A percentile compares a stretch with the other conserved stretches of the same genome.
Evolutionary conservation across 1,140 invertebrate genomes (phyloP).

Genomic region (Dinothrombium tinctorium): DNA sequence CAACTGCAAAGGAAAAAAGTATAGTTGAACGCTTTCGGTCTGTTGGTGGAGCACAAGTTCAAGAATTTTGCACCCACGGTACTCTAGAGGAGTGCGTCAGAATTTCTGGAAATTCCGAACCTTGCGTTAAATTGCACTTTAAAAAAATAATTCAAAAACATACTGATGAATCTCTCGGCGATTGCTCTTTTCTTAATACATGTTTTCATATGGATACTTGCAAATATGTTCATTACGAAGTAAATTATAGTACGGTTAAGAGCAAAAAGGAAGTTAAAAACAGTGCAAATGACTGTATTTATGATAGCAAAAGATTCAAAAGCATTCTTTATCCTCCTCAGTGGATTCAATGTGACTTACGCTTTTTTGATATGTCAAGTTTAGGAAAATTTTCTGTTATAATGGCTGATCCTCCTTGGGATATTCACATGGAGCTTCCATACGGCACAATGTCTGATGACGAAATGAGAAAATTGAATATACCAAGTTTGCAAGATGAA

Average conservation of each 20-base stretch:
- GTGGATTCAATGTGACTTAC: slow-evolving; percentile 90
- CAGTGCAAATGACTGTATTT: not conserved
- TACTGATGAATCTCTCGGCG: slow-evolving; percentile 82
- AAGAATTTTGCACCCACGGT: slow-evolving; percentile 83
- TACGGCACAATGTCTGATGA: slow-evolving; percentile 99
- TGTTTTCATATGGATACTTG: slow-evolving; percentile 98
- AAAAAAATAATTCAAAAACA: slow-evolving; percentile 91
- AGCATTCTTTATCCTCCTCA: slow-evolving; percentile 23
- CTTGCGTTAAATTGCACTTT: slow-evolving; percentile 79
- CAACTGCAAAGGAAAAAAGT: slow-evolving; percentile 80
- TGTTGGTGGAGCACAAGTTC: slow-evolving; percentile 57
- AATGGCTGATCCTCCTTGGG: slow-evolving; percentile 92
- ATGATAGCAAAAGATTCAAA: slow-evolving; percentile 5
- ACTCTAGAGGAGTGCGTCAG: slow-evolving; percentile 58
- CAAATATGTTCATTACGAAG: slow-evolving; percentile 90
- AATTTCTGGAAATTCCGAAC: slow-evolving; percentile 24
- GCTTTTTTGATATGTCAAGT: slow-evolving; percentile 84
- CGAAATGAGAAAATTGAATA: slow-evolving; percentile 84
- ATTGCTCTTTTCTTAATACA: slow-evolving; percentile 92
- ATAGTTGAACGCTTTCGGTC: slow-evolving; percentile 81
- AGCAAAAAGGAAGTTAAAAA: not conserved
- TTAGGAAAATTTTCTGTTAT: slow-evolving; percentile 78
- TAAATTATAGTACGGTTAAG: slow-evolving; percentile 29
- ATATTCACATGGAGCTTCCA: slow-evolving; percentile 93
- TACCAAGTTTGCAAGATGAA: slow-evolving; percentile 74